Evolutionary conservation across 2,797 vertebrate genomes (phyloP).

Genomic region (Eremophila alpestris): DNA sequence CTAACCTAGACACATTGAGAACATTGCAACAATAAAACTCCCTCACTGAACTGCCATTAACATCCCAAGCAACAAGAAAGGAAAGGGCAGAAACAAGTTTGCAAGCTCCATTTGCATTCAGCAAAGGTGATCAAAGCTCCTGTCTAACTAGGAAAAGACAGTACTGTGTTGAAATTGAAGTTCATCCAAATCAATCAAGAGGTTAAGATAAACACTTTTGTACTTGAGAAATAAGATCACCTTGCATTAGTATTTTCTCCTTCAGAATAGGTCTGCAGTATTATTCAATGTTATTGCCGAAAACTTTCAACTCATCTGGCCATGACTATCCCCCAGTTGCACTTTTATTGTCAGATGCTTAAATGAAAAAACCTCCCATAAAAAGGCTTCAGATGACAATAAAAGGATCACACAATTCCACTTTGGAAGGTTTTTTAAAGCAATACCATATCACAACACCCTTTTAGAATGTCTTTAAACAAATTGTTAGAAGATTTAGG

Average conservation of each 20-base stretch:
- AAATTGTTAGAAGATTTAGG: constrained; percentile 5
- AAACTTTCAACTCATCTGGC: background rate
- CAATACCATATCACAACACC: background rate
- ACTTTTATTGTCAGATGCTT: background rate
- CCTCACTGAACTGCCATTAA: background rate
- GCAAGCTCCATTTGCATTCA: background rate
- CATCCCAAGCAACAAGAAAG: background rate
- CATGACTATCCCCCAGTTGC: background rate
- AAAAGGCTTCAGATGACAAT: background rate
- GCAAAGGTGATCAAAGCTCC: background rate
- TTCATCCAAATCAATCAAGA: background rate
- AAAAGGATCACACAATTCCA: background rate
- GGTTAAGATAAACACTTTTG: background rate
- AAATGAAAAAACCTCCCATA: background rate
- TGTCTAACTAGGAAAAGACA: background rate
- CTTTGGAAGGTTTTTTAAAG: background rate
- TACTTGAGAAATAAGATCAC: background rate
- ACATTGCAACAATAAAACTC: background rate
- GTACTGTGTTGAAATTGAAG: background rate
- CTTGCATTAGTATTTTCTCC: background rate
- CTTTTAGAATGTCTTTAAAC: background rate
- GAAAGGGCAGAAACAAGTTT: background rate
- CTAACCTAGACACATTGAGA: background rate
- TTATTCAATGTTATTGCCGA: background rate
- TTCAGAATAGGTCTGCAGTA: background rate